phyloP scores from a whole-genome alignment of 2,797 vertebrate genomes.

The Platalea minor region DNA sequence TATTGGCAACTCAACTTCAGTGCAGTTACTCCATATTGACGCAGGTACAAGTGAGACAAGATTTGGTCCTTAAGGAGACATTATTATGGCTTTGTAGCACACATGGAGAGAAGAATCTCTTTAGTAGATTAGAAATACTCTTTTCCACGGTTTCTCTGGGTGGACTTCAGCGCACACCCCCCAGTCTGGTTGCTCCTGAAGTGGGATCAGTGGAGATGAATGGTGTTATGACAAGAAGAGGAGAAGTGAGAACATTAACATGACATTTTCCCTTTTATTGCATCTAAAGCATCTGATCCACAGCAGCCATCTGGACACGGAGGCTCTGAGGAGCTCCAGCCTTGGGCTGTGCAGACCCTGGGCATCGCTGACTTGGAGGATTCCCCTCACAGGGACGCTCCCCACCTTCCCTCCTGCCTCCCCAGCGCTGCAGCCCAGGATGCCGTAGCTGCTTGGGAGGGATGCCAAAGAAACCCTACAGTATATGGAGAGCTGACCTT shows the following conservation, averaged over 20 bases:
- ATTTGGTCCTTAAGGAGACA: not conserved
- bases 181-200: not conserved
- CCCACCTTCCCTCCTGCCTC: not conserved
- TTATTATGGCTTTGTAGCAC: not conserved
- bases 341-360: not conserved
- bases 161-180: not conserved
- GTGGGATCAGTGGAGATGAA: not conserved
- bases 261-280: not conserved
- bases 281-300: not conserved
- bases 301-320: not conserved
- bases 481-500: slow-evolving; percentile 10
- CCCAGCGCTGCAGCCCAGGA: not conserved
- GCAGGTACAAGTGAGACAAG: not conserved
- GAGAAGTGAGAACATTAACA: not conserved
- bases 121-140: not conserved
- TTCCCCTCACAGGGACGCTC: not conserved
- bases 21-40: not conserved
- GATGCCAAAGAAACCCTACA: not conserved
- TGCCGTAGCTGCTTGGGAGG: not conserved
- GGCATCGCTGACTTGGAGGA: not conserved
- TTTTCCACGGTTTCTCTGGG: not conserved
- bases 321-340: not conserved
- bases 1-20: not conserved
- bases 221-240: not conserved
- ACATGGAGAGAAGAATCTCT: not conserved